Conservation (phyloP, 1,140 invertebrate species). For the Telenomus remus region DNA sequence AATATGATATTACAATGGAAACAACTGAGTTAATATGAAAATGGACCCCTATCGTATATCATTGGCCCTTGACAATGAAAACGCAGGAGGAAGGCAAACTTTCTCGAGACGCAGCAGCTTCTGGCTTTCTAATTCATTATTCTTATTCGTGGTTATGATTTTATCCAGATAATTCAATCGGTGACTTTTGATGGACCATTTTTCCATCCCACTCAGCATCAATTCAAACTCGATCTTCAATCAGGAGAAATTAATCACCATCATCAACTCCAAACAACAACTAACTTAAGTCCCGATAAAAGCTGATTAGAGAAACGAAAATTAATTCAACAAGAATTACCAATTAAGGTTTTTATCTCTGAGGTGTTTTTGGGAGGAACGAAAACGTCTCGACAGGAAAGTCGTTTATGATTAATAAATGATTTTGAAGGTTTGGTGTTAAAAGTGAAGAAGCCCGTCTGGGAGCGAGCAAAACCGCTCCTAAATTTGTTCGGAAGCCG, state of each 20-base stretch:
- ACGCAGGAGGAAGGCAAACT: slow-evolving; percentile 24
- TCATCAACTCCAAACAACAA: no score
- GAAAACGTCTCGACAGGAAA: no score
- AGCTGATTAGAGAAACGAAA: no score
- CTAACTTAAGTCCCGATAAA: no score
- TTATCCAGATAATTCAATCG: slow-evolving; percentile 3
- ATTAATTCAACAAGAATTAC: no score
- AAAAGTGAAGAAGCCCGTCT: slow-evolving; percentile 7
- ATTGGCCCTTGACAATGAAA: slow-evolving; percentile 2
- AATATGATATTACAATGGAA: slow-evolving; percentile 22
- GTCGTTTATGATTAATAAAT: not conserved
- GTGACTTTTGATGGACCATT: not conserved
- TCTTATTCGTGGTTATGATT: slow-evolving; percentile 2
- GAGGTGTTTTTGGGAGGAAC: no score
- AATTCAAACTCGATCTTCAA: not conserved
- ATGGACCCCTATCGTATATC: slow-evolving; percentile 36
- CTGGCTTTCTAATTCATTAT: slow-evolving; percentile 26
- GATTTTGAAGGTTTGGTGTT: not conserved
- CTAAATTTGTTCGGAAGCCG: slow-evolving; percentile 40
- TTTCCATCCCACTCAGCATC: not conserved
- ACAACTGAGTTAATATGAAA: slow-evolving; percentile 39
- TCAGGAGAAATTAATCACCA: no score
- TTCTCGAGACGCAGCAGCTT: slow-evolving; percentile 17
- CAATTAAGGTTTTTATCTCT: no score
- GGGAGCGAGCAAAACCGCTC: slow-evolving; percentile 27